phyloP scores from a whole-genome alignment of 2,113 vertebrate genomes.

The Lamprotornis superbus region DNA sequence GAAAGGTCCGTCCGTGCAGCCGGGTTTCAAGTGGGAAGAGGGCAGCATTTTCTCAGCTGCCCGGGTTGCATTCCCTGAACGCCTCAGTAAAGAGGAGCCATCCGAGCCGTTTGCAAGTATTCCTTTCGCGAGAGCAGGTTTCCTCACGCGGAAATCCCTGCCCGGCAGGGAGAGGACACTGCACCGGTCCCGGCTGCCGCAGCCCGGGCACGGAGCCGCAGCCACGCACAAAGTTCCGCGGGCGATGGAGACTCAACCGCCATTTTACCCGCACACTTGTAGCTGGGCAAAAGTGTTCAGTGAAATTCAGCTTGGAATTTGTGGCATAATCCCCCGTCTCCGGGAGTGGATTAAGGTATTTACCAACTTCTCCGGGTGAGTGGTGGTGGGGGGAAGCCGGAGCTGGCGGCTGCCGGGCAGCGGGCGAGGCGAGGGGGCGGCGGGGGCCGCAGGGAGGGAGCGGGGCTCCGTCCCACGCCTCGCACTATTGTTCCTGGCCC shows the following conservation, averaged over 20 bases:
- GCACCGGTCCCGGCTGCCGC: neutral
- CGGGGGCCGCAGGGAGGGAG: neutral
- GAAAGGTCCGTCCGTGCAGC: neutral
- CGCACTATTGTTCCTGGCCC: constrained; percentile 53
- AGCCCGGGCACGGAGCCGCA: constrained; percentile 1
- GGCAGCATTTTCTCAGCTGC: constrained; percentile 16
- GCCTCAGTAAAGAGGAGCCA: constrained; percentile 12
- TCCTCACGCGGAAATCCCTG: neutral
- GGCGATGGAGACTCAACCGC: constrained; percentile 49
- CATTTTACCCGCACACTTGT: constrained; percentile 74
- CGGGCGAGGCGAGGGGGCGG: neutral
- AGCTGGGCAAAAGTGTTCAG: constrained; percentile 35
- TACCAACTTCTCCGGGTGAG: constrained; percentile 37
- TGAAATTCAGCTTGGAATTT: constrained; percentile 34
- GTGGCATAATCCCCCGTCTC: constrained; percentile 31
- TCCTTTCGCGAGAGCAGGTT: neutral
- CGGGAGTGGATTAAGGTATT: constrained; percentile 64
- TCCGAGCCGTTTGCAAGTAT: neutral
- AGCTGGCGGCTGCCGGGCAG: neutral
- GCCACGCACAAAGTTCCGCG: constrained; percentile 16
- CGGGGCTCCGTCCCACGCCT: neutral
- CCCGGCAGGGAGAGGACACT: neutral
- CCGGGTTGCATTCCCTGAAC: neutral
- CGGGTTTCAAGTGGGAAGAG: constrained; percentile 2
- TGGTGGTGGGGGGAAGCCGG: neutral